A percentile compares a stretch with the other conserved stretches of the same genome.
Conservation (phyloP, 2,797 vertebrate genomes). For the Morus bassanus region DNA sequence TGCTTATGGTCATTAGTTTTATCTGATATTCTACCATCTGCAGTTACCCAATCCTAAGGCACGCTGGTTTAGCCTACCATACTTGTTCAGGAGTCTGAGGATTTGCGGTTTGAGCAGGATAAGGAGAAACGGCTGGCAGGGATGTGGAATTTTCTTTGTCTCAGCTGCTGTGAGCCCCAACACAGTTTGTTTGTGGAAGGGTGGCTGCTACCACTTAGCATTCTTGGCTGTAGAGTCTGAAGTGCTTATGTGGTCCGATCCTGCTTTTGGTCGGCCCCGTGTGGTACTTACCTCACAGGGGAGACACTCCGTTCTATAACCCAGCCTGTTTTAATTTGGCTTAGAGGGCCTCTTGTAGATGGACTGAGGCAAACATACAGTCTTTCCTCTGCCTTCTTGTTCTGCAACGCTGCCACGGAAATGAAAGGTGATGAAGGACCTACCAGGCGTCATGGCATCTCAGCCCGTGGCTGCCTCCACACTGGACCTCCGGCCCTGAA, state of each 20-base stretch:
- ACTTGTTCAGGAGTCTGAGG: background rate
- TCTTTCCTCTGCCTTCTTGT: background rate
- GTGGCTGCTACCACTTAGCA: background rate
- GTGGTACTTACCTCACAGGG: background rate
- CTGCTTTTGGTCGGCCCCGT: background rate
- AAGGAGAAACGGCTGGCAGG: background rate
- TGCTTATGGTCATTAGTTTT: background rate
- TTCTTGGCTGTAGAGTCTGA: background rate
- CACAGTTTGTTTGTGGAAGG: background rate
- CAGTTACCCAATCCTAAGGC: background rate
- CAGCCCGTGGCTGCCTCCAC: rapidly evolving
- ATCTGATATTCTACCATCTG: background rate
- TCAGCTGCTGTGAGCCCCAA: background rate
- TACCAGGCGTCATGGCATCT: background rate
- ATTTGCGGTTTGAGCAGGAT: background rate
- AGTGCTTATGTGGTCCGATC: background rate
- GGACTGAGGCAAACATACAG: background rate
- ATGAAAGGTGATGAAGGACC: background rate
- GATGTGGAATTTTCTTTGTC: background rate
- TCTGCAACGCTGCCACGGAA: background rate
- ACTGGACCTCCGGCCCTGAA: background rate
- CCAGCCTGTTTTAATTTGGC: background rate
- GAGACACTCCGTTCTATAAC: background rate
- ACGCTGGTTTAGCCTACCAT: background rate
- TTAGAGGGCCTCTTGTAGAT: background rate